Evolutionary conservation across 2,888 invertebrate species (phyloP).

Genomic region (Loripinus fragilis): DNA sequence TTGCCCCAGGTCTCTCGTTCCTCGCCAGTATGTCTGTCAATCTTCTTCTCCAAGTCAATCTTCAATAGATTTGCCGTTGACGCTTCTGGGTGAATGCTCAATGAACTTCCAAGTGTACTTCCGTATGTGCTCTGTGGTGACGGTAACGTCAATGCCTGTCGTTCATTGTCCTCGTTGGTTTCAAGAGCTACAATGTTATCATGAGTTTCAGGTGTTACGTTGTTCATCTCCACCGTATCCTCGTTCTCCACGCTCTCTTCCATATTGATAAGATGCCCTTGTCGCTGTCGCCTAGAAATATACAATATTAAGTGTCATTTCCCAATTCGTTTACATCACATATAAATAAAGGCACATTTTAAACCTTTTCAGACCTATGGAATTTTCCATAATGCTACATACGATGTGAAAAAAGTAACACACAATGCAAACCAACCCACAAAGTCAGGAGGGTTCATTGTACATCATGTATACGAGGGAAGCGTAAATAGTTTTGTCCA

Average conservation of each 20-base stretch:
- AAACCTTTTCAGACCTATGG: no score
- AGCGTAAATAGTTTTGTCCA: no score
- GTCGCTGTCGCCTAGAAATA: no score
- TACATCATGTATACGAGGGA: no score
- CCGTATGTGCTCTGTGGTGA: constrained; percentile 54
- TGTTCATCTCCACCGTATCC: constrained; percentile 61
- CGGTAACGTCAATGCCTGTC: constrained; percentile 46
- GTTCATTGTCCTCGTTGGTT: constrained; percentile 28
- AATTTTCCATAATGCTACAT: no score
- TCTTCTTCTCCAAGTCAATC: constrained; percentile 70
- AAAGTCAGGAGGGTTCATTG: no score
- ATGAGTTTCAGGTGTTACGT: constrained; percentile 26
- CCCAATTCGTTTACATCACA: no score
- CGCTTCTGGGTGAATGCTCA: constrained; percentile 68
- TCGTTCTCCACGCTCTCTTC: not conserved
- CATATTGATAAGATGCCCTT: constrained; percentile 18
- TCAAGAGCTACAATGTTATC: constrained; percentile 20
- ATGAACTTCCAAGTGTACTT: constrained; percentile 64
- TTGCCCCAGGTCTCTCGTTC: constrained; percentile 76
- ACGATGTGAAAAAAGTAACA: no score
- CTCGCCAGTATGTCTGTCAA: constrained; percentile 73
- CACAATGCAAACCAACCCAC: no score
- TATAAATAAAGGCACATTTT: no score
- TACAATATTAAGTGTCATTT: no score
- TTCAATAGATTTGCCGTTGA: constrained; percentile 72